Evolutionary conservation across 2,797 vertebrate species (phyloP), one percentile per base, ranked within the genome.

Genomic region (Sus cebifrons): DNA sequence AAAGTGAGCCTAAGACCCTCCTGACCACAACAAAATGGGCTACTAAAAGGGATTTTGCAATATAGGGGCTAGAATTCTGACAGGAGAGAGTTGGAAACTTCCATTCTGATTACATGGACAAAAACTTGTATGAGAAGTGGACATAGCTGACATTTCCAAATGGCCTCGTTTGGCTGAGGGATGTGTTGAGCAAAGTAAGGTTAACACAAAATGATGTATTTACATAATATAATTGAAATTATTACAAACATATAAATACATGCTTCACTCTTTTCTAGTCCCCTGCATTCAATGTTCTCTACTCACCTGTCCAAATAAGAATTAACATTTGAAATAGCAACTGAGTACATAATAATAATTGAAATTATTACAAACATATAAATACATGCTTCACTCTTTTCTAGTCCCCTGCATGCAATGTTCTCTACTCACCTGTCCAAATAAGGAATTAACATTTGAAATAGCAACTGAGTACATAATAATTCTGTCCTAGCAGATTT

Each of bases 1-100:
- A 87, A n/a, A 58, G 56, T 88, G 75, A 98, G 79, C 49, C 5
- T 56, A 83, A 93, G 25, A 71, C 11, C 83, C 75, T 88, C 58
- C 88, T 84, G 85, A 16, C 20, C 71, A 79, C 6, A 83, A 91
- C 0, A 77, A 32, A 93, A 95, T 20, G 52, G 52, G 58, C 40
- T 67, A 54, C 60, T 88, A 81, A 91, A 23, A 78, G 6, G 84
- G 65, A 65, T 58, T 84, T 49, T 81, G 75, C 15, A 67, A 64
- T 79, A 58, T 13, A n/a, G 49, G 11, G n/a, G 7, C 17, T 73
- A 96, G 78, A 92, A 91, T 77, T 86, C 32, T 91, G 44, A 92
- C 68, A 94, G 4, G 25, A 89, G 2, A 62, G 29, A 83, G 6
- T 32, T 83, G 16, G 75, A 85, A 86, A 70, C 9, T 40, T 73